A percentile compares a stretch with the other conserved stretches of the same genome.
Evolutionary conservation across 1,140 invertebrate genomes (phyloP).

Genomic region (Camponotus pennsylvanicus): DNA sequence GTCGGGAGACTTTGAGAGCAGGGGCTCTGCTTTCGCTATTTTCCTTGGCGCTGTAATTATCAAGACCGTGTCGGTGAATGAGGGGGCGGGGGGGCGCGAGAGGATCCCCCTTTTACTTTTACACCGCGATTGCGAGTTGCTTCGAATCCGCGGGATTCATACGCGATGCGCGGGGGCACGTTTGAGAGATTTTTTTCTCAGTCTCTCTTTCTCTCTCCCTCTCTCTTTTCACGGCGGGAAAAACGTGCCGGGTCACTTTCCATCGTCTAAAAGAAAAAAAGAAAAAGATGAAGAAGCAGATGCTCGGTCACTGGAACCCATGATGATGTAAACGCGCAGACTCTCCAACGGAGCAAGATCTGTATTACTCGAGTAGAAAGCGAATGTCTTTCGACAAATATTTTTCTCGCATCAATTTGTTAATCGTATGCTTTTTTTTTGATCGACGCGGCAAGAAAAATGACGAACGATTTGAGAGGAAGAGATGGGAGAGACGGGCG

Average conservation of each 20-base stretch:
- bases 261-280: slow-evolving; percentile 20
- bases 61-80: slow-evolving; percentile 42
- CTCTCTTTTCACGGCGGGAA: neutral
- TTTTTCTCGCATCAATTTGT: neutral
- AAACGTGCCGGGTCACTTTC: slow-evolving; percentile 49
- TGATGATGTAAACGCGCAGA: slow-evolving; percentile 37
- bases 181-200: neutral
- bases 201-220: neutral
- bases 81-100: neutral
- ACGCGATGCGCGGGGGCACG: slow-evolving; percentile 15
- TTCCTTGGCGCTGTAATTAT: slow-evolving; percentile 49
- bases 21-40: slow-evolving; percentile 48
- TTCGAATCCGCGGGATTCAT: slow-evolving; percentile 18
- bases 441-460: neutral
- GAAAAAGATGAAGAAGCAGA: neutral
- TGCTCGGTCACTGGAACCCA: neutral
- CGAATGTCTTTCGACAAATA: neutral
- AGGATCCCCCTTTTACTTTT: slow-evolving; percentile 55
- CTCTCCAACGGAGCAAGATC: neutral
- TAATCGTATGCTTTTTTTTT: neutral
- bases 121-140: neutral
- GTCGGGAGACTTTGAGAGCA: neutral
- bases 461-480: neutral
- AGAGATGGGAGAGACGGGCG: neutral
- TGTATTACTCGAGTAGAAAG: neutral